Evolutionary conservation across 2,113 vertebrate species (phyloP), one percentile per base, ranked within the genome.

Genomic region (Tachuris rubrigastra): DNA sequence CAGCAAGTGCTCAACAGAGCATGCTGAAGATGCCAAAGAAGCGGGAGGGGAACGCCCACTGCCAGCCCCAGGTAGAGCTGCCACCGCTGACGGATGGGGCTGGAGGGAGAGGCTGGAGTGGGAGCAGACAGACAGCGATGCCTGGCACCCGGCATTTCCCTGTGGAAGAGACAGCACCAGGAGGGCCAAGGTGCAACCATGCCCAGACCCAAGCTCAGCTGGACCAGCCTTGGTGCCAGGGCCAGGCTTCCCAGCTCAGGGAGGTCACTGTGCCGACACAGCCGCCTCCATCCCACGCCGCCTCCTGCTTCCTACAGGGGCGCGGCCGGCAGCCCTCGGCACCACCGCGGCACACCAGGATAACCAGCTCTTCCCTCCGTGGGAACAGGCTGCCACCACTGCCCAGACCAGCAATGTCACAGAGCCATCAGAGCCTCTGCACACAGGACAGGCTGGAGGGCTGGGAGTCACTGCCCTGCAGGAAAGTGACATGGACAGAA

Each of bases 241-340:
- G 23, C 33, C 6, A 20, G 12, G 9, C 17, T 11, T 13, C 14
- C 28, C 2, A 2, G 14, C 28, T 5, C 1, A 0, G 3, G 23
- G n/a, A 23, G 35, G 28, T 39, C 65, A 22, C 14, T 0, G 2
- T 28, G 35, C 17, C 2, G 4, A 1, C 9, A 31, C 6, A 28
- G 23, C 18, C 0, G 0, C 44, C 35, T 39, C 44, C 28, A 49
- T n/a, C 18, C 14, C 0, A 0, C 1, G 5, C 23, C 23, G 3
- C n/a, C 58, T 60, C n/a, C n/a, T 60, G n/a, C 58, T 37, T 37
- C 58, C 58, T 23, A 35, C n/a, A 35, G 58, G 9, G 25, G n/a
- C 5, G 8, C 14, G n/a, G 8, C n/a, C 37, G n/a, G n/a, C 58
- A 37, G 55, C 20, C n/a, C 9, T 14, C 6, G 14, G 55, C 20